Evolutionary conservation across 2,888 invertebrate species (phyloP), one percentile per base, ranked within the genome.

Genomic region (Molanna angustata): DNA sequence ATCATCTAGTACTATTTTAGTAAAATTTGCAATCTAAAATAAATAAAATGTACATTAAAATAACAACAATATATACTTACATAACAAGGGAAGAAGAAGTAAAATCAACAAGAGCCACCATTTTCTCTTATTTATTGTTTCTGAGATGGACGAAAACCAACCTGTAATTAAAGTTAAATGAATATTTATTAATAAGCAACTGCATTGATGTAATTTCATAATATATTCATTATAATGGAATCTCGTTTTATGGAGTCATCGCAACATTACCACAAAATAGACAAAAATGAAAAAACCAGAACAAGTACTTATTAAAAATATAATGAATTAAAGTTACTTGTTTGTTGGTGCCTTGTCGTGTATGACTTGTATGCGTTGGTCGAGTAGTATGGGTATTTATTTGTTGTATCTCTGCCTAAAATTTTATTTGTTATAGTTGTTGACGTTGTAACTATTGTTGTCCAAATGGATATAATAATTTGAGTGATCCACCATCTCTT

Each of bases 401-500:
- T 44, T 13, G 13, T 17, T 9, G 48, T 48, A 45, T 56, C 54
- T n/a, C 49, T 33, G 21, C 46, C 21, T 7, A 54, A 33, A 2
- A 59, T 21, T 40, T 43, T 56, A 18, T 40, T 19, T 16, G 42
- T 56, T 3, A 56, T 19, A 2, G 67, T 67, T 14, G 70, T 67
- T 60, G 73, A 51, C 17, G 67, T 62, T 39, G 71, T 69, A 46
- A 70, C 27, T 42, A 72, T 58, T 19, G 32, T 53, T 3, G 58
- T 59, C 42, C 54, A 57, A 39, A 54, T 56, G 37, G 67, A 58
- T 45, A 72, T 57, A 9, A 75, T 61, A 27, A 74, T 47, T 2
- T 63, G 62, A 0, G 73, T 72, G 59, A 75, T 59, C 73, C 73
- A 72, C 75, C 75, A 76, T 14, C 18, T 6, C 11, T 32, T 33